Conservation (phyloP, 1,140 invertebrate species). For the Choristoneura fumiferana region DNA sequence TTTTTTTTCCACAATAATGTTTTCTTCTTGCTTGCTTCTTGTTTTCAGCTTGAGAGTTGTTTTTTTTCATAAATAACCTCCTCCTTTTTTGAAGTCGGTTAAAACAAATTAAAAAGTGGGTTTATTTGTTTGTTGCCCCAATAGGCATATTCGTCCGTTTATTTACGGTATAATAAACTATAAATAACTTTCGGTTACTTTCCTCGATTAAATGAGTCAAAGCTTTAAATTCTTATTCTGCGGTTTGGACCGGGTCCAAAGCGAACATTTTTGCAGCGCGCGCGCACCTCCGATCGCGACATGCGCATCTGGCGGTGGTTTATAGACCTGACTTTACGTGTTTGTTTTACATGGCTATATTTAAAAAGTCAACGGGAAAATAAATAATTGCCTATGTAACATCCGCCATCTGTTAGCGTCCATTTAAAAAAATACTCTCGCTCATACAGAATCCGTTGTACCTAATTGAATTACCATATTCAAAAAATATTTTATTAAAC, state of each 20-base stretch:
- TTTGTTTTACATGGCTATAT: constrained; percentile 12
- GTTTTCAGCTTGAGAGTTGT: too few relatives aligned
- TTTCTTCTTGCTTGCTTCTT: too few relatives aligned
- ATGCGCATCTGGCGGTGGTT: constrained; percentile 2
- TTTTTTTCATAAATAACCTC: too few relatives aligned
- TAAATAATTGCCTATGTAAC: neutral
- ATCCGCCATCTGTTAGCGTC: constrained; percentile 18
- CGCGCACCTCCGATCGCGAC: neutral
- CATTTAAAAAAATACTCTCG: constrained; percentile 27
- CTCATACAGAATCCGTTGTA: too few relatives aligned
- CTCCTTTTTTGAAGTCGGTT: too few relatives aligned
- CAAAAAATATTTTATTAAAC: too few relatives aligned
- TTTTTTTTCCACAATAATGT: too few relatives aligned
- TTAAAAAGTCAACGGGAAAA: neutral
- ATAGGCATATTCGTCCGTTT: neutral
- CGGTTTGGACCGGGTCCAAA: constrained; percentile 5
- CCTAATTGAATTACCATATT: too few relatives aligned
- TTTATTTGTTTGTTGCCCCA: neutral
- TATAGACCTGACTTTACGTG: constrained; percentile 8
- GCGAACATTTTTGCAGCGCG: neutral
- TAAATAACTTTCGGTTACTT: constrained; percentile 7
- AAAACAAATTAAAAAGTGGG: constrained; percentile 1
- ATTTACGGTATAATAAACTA: neutral
- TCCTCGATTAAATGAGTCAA: constrained; percentile 6
- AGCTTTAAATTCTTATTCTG: neutral